These are phyloP conservation scores for Anarhynchus alexandrinus DNA, from an alignment of 2,113 vertebrate species.

Conservation along the genomic window DNA sequence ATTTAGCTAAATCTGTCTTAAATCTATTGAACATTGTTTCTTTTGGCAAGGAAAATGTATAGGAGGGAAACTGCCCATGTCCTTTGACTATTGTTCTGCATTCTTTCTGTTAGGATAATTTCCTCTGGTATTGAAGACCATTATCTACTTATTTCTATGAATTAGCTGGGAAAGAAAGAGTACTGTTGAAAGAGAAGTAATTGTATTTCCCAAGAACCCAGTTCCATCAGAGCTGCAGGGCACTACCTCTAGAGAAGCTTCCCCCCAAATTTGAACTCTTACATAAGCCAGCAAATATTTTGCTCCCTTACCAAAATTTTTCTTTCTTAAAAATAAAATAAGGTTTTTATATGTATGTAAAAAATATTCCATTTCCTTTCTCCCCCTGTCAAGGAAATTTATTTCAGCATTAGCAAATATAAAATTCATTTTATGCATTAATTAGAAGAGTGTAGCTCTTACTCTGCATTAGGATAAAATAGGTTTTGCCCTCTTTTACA, in stretches of 20 bases:
- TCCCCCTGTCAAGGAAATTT: background rate
- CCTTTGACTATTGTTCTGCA: background rate
- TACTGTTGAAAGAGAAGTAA: background rate
- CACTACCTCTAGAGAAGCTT: background rate
- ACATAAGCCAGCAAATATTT: background rate
- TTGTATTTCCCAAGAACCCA: background rate
- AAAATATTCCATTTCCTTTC: background rate
- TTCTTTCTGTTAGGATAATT: background rate
- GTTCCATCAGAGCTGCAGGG: background rate
- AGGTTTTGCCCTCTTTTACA: background rate
- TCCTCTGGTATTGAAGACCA: background rate
- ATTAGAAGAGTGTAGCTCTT: background rate
- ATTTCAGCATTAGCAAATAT: background rate
- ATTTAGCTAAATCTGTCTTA: background rate
- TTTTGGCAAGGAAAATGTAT: background rate
- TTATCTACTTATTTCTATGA: background rate
- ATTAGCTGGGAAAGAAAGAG: background rate
- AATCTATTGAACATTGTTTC: background rate
- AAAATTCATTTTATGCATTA: background rate
- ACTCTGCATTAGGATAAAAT: background rate
- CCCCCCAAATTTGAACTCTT: background rate
- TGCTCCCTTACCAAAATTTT: background rate
- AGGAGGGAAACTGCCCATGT: fast-evolving
- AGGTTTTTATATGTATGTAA: background rate
- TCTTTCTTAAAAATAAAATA: background rate